These are phyloP conservation scores for Melanerpes formicivorus DNA, from an alignment of 2,113 vertebrate genomes.

Conservation along the genomic window DNA sequence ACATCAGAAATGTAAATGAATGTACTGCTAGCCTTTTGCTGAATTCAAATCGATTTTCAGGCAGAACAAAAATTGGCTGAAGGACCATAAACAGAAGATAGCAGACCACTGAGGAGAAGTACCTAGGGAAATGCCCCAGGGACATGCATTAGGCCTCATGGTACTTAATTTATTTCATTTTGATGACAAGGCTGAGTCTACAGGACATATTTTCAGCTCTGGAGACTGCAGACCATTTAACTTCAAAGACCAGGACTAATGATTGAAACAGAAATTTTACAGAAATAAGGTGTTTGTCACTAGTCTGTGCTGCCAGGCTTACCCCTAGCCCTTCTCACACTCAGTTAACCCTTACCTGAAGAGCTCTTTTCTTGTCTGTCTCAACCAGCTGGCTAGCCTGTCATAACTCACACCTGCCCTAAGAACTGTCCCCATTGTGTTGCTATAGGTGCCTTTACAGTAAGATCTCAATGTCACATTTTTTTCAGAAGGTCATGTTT, in stretches of 20 bases:
- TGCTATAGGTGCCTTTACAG: background rate
- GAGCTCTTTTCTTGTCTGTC: background rate
- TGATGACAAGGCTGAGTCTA: background rate
- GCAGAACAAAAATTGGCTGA: background rate
- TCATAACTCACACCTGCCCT: background rate
- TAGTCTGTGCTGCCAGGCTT: background rate
- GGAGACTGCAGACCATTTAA: background rate
- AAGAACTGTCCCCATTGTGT: background rate
- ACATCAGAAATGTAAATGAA: slow-evolving; percentile 10
- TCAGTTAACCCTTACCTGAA: background rate
- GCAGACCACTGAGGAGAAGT: background rate
- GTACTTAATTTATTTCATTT: slow-evolving; percentile 12
- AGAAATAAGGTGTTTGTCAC: background rate
- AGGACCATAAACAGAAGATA: slow-evolving; percentile 9
- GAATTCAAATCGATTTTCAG: slow-evolving; percentile 20
- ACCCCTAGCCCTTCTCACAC: background rate
- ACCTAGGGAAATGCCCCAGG: background rate
- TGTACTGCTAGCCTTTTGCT: background rate
- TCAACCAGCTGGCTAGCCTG: background rate
- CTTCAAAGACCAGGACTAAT: background rate
- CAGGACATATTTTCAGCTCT: background rate
- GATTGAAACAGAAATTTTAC: background rate
- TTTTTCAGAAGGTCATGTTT: background rate
- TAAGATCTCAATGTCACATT: background rate
- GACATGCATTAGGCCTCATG: background rate